Conservation (phyloP, 1,140 invertebrate species). For the Zaprionus taronus region DNA sequence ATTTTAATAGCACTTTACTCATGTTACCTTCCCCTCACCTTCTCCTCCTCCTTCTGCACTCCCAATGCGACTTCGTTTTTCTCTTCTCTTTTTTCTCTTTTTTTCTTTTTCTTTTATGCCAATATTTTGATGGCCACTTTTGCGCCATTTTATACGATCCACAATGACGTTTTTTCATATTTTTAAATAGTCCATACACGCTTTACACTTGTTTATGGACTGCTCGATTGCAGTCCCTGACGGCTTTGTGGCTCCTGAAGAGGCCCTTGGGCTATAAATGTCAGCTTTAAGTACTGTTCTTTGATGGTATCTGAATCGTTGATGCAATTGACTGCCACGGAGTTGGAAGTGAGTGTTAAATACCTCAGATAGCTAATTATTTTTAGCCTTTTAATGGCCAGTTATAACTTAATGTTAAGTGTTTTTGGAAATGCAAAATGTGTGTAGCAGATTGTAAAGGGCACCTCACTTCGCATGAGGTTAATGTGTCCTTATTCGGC, state of each 20-base stretch:
- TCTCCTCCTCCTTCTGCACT: background rate
- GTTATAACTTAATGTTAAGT: background rate
- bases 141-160: constrained; percentile 64
- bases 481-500: background rate
- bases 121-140: constrained; percentile 78
- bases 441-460: background rate
- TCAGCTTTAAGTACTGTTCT: background rate
- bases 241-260: constrained; percentile 3
- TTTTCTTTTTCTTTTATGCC: constrained; percentile 31
- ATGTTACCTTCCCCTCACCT: constrained; percentile 4
- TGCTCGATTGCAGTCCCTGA: constrained; percentile 35
- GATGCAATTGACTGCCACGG: background rate
- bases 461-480: background rate
- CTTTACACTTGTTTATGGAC: constrained; percentile 54
- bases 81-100: constrained; percentile 4
- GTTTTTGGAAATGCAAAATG: background rate
- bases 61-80: background rate
- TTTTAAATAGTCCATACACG: constrained; percentile 55
- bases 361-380: background rate
- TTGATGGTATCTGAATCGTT: background rate
- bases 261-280: background rate
- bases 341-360: background rate
- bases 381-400: background rate
- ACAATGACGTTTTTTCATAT: constrained; percentile 45
- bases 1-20: constrained; percentile 65